These are phyloP conservation scores for Setophaga coronata DNA, from an alignment of 2,113 vertebrate species.

Conservation along the genomic window DNA sequence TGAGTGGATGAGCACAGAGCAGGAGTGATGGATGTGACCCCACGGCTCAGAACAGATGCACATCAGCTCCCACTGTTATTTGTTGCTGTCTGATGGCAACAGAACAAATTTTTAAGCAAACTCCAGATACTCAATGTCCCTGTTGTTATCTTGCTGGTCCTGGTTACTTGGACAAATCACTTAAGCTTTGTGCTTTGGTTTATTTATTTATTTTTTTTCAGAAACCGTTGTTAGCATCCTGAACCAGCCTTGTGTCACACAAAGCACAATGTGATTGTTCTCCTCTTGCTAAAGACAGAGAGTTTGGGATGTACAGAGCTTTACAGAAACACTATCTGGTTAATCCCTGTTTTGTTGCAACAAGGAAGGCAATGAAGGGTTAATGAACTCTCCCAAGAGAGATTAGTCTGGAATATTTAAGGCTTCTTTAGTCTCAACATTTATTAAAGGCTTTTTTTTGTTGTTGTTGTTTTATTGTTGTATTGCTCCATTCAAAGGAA, in stretches of 20 bases:
- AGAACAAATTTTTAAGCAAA: constrained; percentile 9
- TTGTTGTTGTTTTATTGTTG: constrained; percentile 48
- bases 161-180: not conserved
- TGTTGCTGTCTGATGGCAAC: not conserved
- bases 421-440: not conserved
- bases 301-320: not conserved
- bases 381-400: not conserved
- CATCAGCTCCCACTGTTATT: not conserved
- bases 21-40: not conserved
- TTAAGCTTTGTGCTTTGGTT: not conserved
- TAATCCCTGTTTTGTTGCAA: constrained; percentile 38
- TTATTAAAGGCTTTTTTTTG: constrained; percentile 6
- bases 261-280: not conserved
- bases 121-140: not conserved
- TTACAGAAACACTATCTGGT: not conserved
- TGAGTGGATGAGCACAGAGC: rapidly evolving
- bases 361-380: constrained; percentile 16
- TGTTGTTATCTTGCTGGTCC: not conserved
- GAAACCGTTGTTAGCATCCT: not conserved
- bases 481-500: constrained; percentile 51
- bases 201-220: not conserved
- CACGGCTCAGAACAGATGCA: rapidly evolving
- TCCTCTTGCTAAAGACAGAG: not conserved
- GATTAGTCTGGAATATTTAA: constrained; percentile 9
- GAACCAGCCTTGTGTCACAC: not conserved